Base-by-base conservation (phyloP, 2,888 invertebrate species). In the Megaustenia siamemsis region DNA sequence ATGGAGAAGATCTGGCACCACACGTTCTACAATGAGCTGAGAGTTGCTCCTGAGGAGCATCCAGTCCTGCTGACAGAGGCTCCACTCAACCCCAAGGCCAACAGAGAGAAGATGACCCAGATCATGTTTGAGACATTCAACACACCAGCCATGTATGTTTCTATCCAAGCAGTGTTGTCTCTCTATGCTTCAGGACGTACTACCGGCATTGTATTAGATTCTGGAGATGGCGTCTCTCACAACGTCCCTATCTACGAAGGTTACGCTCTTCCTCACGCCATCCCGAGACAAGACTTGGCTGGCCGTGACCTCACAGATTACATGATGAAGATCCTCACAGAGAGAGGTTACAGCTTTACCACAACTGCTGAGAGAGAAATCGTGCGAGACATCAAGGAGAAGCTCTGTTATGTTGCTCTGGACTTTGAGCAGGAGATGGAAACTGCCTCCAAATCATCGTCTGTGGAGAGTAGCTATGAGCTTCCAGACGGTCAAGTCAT, bases 151-250 rank as follows among this genome's bases (percentile, higher is more conserved):
- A 69, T 69, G 69, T 98, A 97, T 95, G 97, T 97, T 89, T 97
- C 97, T 94, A 97, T 98, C 95, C 97, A 98, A 95, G 97, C 97
- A 90, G 97, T 97, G 88, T 96, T 98, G 90, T 97, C 97, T 89
- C 95, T 97, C 93, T 97, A 97, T 95, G 97, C 97, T 89, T 97
- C 97, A 94, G 97, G 97, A 93, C 96, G 97, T 95, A 97, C 97
- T 95, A 97, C 97, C 90, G 97, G 97, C 95, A 97, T 97, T 93
- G 97, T 97, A 89, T 95, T 98, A 93, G 98, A 98, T 95, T 97
- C 97, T 91, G 98, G 98, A 89, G 98, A 98, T 95, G 98, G 98
- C 95, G 98, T 98, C 89, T 97, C 98, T 80, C 97, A 98, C 96
- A 97, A 97, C 80, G 97, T 97, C 86, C 98, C 97, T 94, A 97